phyloP scores from a whole-genome alignment of 2,888 invertebrate species.

The Colletes collaris region DNA sequence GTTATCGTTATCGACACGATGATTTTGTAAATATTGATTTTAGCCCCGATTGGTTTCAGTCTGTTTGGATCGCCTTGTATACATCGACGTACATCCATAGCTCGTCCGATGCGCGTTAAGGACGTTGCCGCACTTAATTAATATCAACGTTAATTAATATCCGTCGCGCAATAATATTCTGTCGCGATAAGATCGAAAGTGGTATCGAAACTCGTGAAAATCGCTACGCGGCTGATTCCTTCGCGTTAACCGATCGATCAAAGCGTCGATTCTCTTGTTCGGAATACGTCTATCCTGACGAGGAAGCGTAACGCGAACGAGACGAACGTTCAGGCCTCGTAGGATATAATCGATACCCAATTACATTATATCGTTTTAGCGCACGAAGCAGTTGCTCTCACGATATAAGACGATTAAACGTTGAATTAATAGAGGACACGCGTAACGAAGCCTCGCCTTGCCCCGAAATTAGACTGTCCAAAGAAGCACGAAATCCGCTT shows the following conservation, averaged over 20 bases:
- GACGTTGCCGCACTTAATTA: conserved; percentile 11
- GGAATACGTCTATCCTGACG: not conserved
- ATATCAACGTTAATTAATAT: conserved; percentile 29
- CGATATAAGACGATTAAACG: conserved; percentile 50
- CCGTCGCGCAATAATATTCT: conserved; percentile 7
- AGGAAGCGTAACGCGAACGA: not conserved
- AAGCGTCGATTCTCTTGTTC: conserved; percentile 1
- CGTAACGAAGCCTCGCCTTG: conserved; percentile 5
- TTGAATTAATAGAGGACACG: conserved; percentile 32
- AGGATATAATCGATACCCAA: conserved; percentile 47
- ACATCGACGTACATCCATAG: conserved; percentile 2
- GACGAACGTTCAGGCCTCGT: conserved; percentile 2
- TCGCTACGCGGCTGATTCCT: not conserved
- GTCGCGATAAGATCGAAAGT: not conserved
- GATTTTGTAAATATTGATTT: conserved; percentile 16
- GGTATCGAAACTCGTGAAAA: conserved; percentile 3
- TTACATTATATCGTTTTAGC: conserved; percentile 51
- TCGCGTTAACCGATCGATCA: conserved; percentile 19
- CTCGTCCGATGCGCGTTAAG: conserved; percentile 17
- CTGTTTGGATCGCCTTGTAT: not conserved
- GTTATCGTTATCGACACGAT: conserved; percentile 5
- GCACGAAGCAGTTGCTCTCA: conserved; percentile 26
- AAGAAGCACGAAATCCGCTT: conserved; percentile 30
- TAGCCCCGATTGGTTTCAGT: conserved; percentile 1
- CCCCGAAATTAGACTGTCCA: conserved; percentile 3